These are phyloP conservation scores for Acestrorhynchus altus DNA, from an alignment of 2,797 vertebrate genomes.

Conservation along the genomic window DNA sequence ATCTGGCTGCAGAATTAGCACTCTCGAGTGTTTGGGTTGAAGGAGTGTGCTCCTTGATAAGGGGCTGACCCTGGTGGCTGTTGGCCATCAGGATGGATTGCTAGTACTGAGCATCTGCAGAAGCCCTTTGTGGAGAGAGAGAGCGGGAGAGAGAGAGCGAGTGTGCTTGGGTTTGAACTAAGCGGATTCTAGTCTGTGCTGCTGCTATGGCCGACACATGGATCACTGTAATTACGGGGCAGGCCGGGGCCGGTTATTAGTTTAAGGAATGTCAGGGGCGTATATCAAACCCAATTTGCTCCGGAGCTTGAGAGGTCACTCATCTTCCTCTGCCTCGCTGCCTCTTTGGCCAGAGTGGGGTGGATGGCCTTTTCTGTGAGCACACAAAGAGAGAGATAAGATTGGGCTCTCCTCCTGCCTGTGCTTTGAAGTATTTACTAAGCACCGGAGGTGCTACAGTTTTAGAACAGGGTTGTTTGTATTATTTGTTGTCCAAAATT, in stretches of 20 bases:
- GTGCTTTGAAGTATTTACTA: conserved; percentile 16
- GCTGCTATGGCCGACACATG: conserved; percentile 62
- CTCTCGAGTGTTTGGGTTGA: conserved; percentile 4
- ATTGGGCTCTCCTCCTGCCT: neutral
- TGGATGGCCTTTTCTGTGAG: conserved; percentile 16
- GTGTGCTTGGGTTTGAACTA: conserved; percentile 35
- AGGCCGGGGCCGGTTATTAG: conserved; percentile 80
- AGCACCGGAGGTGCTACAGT: conserved; percentile 1
- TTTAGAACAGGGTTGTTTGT: neutral
- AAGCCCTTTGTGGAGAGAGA: conserved; percentile 50
- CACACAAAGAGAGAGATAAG: neutral
- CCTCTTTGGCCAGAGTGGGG: conserved; percentile 21
- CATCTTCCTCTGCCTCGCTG: conserved; percentile 50
- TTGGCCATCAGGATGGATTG: conserved; percentile 49
- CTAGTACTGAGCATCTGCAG: conserved; percentile 52
- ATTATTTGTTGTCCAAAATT: neutral
- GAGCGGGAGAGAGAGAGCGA: conserved; percentile 11
- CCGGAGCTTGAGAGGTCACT: conserved; percentile 68
- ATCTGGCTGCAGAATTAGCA: neutral
- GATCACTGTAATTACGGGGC: conserved; percentile 79
- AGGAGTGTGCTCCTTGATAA: conserved; percentile 47
- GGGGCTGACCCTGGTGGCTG: conserved; percentile 43
- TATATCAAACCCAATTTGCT: conserved; percentile 84
- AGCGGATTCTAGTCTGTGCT: conserved; percentile 40
- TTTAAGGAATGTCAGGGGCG: conserved; percentile 83